These are phyloP conservation scores for Gobiocypris rarus DNA, from an alignment of 2,113 vertebrate species.

Conservation along the genomic window DNA sequence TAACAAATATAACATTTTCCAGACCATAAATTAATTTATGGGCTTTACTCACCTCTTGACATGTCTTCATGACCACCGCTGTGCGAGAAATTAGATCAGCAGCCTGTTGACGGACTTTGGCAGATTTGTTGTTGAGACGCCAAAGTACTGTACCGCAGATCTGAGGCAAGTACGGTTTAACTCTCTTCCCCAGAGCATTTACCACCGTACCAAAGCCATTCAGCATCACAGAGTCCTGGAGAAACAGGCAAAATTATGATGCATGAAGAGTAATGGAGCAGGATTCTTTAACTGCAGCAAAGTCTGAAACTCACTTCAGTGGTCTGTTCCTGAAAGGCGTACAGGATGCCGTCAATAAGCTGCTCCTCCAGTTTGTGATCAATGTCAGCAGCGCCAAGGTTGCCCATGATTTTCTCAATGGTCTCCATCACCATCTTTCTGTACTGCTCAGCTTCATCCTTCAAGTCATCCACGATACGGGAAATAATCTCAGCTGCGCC, in stretches of 20 bases:
- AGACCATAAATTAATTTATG: neutral
- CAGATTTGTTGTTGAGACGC: conserved; percentile 98
- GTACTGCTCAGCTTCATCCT: conserved; percentile 98
- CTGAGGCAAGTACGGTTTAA: conserved; percentile 97
- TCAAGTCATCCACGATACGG: conserved; percentile 96
- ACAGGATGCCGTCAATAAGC: conserved; percentile 96
- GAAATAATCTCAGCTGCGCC: conserved; percentile 98
- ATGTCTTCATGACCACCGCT: conserved; percentile 99
- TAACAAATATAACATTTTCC: neutral
- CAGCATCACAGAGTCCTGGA: conserved; percentile 97
- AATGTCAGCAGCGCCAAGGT: conserved; percentile 95
- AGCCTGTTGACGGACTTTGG: conserved; percentile 97
- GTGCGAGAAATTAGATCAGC: conserved; percentile 98
- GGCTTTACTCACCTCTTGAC: conserved; percentile 85
- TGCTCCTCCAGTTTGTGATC: conserved; percentile 99
- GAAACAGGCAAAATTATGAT: neutral
- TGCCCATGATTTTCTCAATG: conserved; percentile 99
- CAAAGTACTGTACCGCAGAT: conserved; percentile 98
- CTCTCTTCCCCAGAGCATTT: conserved; percentile 96
- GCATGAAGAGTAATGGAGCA: neutral
- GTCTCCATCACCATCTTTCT: conserved; percentile 99
- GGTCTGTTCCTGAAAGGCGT: conserved; percentile 98
- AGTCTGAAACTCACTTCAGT: conserved; percentile 82
- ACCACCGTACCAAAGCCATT: conserved; percentile 98
- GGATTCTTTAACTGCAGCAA: neutral